Conservation (phyloP, 2,113 vertebrate species). For the Mugil cephalus region DNA sequence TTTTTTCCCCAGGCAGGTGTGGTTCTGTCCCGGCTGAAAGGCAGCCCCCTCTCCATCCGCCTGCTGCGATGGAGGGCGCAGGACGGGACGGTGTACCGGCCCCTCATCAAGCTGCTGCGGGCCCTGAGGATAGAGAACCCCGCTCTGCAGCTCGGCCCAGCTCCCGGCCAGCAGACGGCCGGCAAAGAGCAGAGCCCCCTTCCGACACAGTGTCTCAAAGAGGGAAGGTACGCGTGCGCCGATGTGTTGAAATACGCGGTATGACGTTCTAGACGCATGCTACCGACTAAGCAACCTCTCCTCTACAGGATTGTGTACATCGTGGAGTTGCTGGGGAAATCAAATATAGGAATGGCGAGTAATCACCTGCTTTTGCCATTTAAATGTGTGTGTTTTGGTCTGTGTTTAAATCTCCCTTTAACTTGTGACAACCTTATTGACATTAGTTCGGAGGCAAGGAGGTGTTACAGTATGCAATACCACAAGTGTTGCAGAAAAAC, state of each 20-base stretch:
- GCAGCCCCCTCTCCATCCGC: conserved; percentile 76
- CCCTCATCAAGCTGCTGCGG: conserved; percentile 82
- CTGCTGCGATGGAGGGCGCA: conserved; percentile 80
- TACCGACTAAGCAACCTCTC: conserved; percentile 27
- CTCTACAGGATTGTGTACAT: conserved; percentile 83
- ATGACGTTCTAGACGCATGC: neutral
- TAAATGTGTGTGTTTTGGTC: neutral
- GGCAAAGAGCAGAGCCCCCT: conserved; percentile 24
- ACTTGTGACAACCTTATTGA: neutral
- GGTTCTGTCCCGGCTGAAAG: conserved; percentile 81
- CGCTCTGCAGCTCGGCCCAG: conserved; percentile 65
- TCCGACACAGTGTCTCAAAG: conserved; percentile 65
- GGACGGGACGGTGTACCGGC: conserved; percentile 76
- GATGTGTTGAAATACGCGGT: neutral
- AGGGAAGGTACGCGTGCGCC: conserved; percentile 81
- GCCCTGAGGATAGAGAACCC: conserved; percentile 83
- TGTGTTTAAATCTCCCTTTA: too few relatives aligned
- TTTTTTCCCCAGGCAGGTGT: conserved; percentile 73
- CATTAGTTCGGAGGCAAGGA: conserved; percentile 87
- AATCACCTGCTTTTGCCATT: conserved; percentile 3
- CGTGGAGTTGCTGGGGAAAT: conserved; percentile 82
- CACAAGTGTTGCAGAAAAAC: conserved; percentile 74
- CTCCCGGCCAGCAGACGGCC: conserved; percentile 44
- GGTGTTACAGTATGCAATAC: conserved; percentile 83
- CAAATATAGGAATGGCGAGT: conserved; percentile 83